These are phyloP conservation scores for Tetranychus truncatus DNA, from an alignment of 2,888 invertebrate genomes.

Conservation along the genomic window DNA sequence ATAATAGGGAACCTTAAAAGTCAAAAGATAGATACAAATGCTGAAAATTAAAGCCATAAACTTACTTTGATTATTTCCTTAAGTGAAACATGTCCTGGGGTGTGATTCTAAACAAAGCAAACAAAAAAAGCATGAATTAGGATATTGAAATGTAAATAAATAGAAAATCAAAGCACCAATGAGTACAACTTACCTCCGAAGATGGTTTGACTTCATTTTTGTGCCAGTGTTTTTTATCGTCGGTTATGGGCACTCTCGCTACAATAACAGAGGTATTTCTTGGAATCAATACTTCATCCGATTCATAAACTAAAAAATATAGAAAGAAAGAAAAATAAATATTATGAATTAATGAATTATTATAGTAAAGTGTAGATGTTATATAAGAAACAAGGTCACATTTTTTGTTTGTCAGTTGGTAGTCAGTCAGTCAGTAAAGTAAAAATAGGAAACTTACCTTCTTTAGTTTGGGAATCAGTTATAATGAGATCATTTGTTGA, in stretches of 20 bases:
- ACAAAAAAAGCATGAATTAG: too few relatives aligned
- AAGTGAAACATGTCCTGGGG: not conserved
- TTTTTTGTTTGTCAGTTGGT: too few relatives aligned
- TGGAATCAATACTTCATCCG: conserved; percentile 75
- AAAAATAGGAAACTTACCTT: conserved; percentile 46
- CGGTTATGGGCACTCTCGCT: conserved; percentile 68
- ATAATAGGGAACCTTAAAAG: too few relatives aligned
- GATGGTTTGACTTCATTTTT: not conserved
- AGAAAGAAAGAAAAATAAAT: too few relatives aligned
- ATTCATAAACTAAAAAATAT: conserved; percentile 43
- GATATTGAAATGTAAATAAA: too few relatives aligned
- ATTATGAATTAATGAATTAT: too few relatives aligned
- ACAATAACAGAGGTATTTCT: conserved; percentile 93
- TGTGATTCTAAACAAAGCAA: not conserved
- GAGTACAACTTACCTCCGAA: not conserved
- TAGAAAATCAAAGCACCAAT: too few relatives aligned
- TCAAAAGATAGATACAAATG: conserved; percentile 10
- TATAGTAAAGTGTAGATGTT: too few relatives aligned
- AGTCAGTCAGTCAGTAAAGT: too few relatives aligned
- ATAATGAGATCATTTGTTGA: conserved; percentile 85
- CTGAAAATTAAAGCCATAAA: conserved; percentile 3
- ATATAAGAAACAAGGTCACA: too few relatives aligned
- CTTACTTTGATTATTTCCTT: conserved; percentile 7
- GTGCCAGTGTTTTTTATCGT: not conserved
- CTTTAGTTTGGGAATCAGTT: conserved; percentile 88